Base-by-base conservation (phyloP, 2,797 vertebrate species). In the Galaxias olidus region DNA sequence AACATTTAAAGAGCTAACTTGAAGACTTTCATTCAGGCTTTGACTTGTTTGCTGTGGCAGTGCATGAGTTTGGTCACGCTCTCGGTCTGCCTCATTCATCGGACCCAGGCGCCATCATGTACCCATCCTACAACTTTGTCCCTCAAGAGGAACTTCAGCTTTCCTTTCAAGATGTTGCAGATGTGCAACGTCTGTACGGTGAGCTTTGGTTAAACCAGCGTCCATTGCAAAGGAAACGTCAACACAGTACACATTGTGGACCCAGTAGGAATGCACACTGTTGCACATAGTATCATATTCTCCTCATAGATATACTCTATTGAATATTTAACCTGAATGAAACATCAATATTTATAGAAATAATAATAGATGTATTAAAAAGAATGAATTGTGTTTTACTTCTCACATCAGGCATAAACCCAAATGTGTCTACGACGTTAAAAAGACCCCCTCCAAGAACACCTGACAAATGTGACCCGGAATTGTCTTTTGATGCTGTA, bases 61-160 rank as follows among this genome's bases (percentile, higher is more conserved):
- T 91, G 61, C 95, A 96, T 74, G 95, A 96, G 73, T 93, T 97
- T 68, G 95, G 94, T 18, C 95, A 97, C 12, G 92, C 94, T 0
- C 80, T 97, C 17, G 95, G 94, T 42, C 91, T 97, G 4, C 74
- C 88, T 13, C 94, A 97, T 78, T 94, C 95, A 4, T 84, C 89
- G 59, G 94, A 97, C 64, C 93, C 92, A 0, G 95, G 95, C 17
- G 92, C 94, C 0, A 72, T 96, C 63, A 96, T 96, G 96, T 96
- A 90, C 78, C 95, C 96, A n/a, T 69, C 93, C 57, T 96, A 97
- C 69, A 94, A 90, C 65, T 94, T 94, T 69, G 89, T 80, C 4
- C 87, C 91, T 18, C 90, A 87, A 56, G 73, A 43, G 59, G 90
- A 90, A 6, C 89, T 93, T 42, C 58, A 90, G 43, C 94, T 97